A percentile compares a stretch with the other conserved stretches of the same genome.
phyloP scores from a whole-genome alignment of 2,113 vertebrate species.

The Etheostoma spectabile region DNA sequence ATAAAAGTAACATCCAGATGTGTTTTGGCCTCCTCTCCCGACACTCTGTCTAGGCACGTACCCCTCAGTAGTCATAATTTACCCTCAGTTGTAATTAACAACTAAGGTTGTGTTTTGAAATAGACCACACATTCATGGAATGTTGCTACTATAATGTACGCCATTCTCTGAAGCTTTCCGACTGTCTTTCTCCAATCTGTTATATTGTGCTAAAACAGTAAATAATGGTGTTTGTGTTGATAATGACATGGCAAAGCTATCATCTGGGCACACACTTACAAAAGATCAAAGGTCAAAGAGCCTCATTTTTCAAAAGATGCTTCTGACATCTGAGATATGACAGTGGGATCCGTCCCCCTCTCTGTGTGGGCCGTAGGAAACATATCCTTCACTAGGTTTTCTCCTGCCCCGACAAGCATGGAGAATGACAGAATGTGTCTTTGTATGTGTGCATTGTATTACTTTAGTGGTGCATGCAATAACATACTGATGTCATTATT shows the following conservation, averaged over 20 bases:
- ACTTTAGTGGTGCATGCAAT: background rate
- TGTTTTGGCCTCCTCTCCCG: conserved; percentile 7
- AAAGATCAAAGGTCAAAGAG: background rate
- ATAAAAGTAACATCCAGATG: conserved; percentile 7
- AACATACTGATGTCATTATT: conserved; percentile 6
- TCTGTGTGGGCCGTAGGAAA: conserved; percentile 46
- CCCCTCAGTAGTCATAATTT: conserved; percentile 35
- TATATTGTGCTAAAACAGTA: background rate
- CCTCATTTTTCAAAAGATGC: conserved; percentile 19
- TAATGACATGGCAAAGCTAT: conserved; percentile 40
- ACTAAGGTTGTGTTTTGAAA: conserved; percentile 43
- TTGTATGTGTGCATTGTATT: conserved; percentile 2
- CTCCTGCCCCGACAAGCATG: conserved; percentile 70
- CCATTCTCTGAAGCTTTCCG: background rate
- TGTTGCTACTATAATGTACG: background rate
- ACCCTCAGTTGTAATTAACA: conserved; percentile 38
- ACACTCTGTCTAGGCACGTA: conserved; percentile 34
- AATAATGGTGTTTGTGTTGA: conserved; percentile 8
- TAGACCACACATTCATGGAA: conserved; percentile 52
- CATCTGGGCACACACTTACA: conserved; percentile 9
- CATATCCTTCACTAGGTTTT: conserved; percentile 35
- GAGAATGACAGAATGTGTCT: conserved; percentile 21
- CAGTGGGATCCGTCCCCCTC: background rate
- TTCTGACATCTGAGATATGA: conserved; percentile 37
- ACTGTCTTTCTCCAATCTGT: conserved; percentile 24